Percentiles rank a stretch among this genome's conserved stretches.
Evolutionary conservation across 2,888 invertebrate species (phyloP).

Genomic region (Monochamus alternatus): DNA sequence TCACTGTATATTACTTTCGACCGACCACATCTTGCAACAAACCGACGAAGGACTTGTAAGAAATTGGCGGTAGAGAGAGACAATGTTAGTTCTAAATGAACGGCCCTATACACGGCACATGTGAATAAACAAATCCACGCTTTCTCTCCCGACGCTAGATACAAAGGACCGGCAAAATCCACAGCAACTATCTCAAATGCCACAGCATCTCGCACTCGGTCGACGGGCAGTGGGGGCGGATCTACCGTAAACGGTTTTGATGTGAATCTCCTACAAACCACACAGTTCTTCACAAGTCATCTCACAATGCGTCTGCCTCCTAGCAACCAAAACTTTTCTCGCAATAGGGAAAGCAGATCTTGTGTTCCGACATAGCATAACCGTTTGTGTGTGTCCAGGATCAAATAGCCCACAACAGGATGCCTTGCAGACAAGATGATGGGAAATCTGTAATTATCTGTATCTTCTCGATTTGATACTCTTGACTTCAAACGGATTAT

Average conservation of each 20-base stretch:
- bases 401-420: neutral
- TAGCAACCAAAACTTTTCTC: conserved; percentile 4
- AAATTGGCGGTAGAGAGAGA: conserved; percentile 59
- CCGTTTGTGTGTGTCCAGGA: conserved; percentile 15
- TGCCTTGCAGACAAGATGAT: conserved; percentile 32
- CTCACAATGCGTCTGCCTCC: conserved; percentile 13
- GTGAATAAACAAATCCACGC: conserved; percentile 24
- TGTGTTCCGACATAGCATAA: conserved; percentile 27
- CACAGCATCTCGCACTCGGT: conserved; percentile 54
- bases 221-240: conserved; percentile 55
- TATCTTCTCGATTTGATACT: conserved; percentile 20
- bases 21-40: conserved; percentile 35
- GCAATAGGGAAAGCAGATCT: conserved; percentile 8
- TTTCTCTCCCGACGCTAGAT: conserved; percentile 46
- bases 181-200: conserved; percentile 60
- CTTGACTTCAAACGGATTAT: conserved; percentile 17
- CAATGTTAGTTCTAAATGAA: conserved; percentile 39
- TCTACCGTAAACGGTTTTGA: conserved; percentile 45
- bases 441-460: conserved; percentile 13
- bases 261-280: conserved; percentile 44
- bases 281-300: conserved; percentile 31
- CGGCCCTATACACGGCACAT: conserved; percentile 16
- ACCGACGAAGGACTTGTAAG: conserved; percentile 53
- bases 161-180: conserved; percentile 65
- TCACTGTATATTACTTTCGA: conserved; percentile 17